These are phyloP conservation scores for Scaptomyza flava DNA, from an alignment of 2,888 invertebrate species.

Conservation along the genomic window DNA sequence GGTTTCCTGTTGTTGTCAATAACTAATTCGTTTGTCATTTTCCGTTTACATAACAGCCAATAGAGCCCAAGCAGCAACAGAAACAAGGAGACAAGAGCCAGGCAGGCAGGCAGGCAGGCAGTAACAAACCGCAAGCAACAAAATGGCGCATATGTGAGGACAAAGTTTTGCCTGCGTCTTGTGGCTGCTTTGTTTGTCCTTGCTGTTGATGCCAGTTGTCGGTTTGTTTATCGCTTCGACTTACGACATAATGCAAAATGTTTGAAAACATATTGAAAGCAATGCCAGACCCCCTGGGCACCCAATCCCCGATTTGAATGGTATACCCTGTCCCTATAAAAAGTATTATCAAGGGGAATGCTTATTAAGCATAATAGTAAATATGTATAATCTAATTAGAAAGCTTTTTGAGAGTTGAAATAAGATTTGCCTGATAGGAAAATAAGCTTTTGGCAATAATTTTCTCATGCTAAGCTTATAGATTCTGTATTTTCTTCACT, in stretches of 20 bases:
- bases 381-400: too few relatives aligned
- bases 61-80: constrained; percentile 11
- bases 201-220: constrained; percentile 48
- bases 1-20: constrained; percentile 78
- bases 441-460: not conserved
- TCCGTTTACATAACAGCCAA: constrained; percentile 69
- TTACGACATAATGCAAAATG: constrained; percentile 68
- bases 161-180: constrained; percentile 69
- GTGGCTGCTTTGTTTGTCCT: constrained; percentile 59
- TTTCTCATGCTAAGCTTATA: too few relatives aligned
- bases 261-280: constrained; percentile 72
- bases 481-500: not conserved
- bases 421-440: too few relatives aligned
- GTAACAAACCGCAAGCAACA: constrained; percentile 51
- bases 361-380: too few relatives aligned
- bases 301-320: not conserved
- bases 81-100: not conserved
- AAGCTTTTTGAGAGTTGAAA: too few relatives aligned
- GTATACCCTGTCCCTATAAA: not conserved
- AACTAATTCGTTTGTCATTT: constrained; percentile 80
- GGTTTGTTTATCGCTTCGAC: constrained; percentile 70
- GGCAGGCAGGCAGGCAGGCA: not conserved
- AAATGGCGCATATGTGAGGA: constrained; percentile 71
- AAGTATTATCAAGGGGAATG: not conserved
- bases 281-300: constrained; percentile 6